phyloP scores from a whole-genome alignment of 2,888 invertebrate genomes.

The Drosophila aldrichi region DNA sequence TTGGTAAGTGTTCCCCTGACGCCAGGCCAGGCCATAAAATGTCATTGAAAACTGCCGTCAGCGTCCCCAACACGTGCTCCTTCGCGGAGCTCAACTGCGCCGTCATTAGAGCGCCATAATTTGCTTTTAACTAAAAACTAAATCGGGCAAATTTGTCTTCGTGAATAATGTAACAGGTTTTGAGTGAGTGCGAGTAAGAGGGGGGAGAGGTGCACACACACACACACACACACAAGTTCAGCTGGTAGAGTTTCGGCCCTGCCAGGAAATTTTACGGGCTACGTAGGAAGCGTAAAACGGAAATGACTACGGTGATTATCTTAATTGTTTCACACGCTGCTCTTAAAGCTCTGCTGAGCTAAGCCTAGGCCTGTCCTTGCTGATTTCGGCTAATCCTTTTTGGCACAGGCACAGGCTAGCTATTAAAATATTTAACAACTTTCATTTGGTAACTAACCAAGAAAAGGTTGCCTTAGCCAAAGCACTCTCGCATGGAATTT shows the following conservation, averaged over 20 bases:
- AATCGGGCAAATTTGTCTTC: conserved; percentile 74
- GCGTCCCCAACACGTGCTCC: conserved; percentile 2
- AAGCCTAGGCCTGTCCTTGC: conserved; percentile 11
- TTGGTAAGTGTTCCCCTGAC: conserved; percentile 27
- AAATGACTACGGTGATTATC: conserved; percentile 78
- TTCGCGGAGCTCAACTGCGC: conserved; percentile 46
- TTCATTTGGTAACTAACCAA: conserved; percentile 51
- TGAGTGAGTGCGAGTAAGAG: neutral
- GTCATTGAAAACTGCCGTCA: conserved; percentile 4
- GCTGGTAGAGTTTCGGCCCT: conserved; percentile 4
- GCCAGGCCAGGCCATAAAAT: conserved; percentile 27
- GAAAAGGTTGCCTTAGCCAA: conserved; percentile 1
- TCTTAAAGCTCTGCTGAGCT: conserved; percentile 1
- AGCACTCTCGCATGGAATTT: neutral
- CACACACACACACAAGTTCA: neutral
- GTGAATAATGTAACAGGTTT: conserved; percentile 65
- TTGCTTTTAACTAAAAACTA: conserved; percentile 80
- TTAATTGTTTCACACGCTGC: conserved; percentile 76
- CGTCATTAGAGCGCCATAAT: conserved; percentile 60
- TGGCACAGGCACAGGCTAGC: conserved; percentile 41
- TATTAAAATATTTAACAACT: conserved; percentile 60
- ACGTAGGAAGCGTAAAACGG: conserved; percentile 53
- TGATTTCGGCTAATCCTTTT: conserved; percentile 64
- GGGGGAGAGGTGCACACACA: neutral
- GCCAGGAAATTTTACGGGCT: conserved; percentile 24